Conservation (phyloP, 2,797 vertebrate genomes). For the Cynodonichthys magdalenae region DNA sequence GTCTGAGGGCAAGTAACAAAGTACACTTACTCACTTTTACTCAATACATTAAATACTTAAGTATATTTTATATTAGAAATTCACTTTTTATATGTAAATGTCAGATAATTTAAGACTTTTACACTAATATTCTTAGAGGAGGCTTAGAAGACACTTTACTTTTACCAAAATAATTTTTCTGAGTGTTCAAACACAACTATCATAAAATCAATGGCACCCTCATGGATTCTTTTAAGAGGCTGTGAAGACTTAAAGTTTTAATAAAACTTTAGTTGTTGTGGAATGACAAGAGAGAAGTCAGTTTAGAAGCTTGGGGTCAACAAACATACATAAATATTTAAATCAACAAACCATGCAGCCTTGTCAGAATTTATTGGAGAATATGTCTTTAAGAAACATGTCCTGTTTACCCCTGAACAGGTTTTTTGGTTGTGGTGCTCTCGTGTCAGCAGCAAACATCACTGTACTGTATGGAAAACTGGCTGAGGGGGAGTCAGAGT, state of each 20-base stretch:
- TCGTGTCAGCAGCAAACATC: constrained; percentile 15
- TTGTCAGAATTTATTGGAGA: constrained; percentile 12
- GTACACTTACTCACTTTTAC: no score
- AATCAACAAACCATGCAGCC: constrained; percentile 2
- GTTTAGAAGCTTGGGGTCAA: not conserved
- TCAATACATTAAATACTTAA: no score
- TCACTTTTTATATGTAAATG: no score
- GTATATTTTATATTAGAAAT: no score
- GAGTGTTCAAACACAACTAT: no score
- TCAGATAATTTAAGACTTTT: no score
- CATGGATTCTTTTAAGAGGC: not conserved
- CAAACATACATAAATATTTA: constrained; percentile 8
- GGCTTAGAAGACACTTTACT: no score
- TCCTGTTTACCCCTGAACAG: constrained; percentile 1
- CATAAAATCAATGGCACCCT: not conserved
- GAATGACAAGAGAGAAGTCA: not conserved
- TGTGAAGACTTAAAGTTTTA: constrained; percentile 10
- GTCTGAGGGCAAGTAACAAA: no score
- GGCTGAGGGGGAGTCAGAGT: constrained; percentile 23
- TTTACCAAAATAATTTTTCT: no score
- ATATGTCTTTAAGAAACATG: constrained; percentile 6
- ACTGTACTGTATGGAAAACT: constrained; percentile 37
- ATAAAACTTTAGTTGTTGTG: not conserved
- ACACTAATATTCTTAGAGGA: no score
- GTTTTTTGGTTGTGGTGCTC: constrained; percentile 31